These are phyloP conservation scores for Brachionus koreanus DNA, from an alignment of 1,140 invertebrate genomes.

Conservation along the genomic window DNA sequence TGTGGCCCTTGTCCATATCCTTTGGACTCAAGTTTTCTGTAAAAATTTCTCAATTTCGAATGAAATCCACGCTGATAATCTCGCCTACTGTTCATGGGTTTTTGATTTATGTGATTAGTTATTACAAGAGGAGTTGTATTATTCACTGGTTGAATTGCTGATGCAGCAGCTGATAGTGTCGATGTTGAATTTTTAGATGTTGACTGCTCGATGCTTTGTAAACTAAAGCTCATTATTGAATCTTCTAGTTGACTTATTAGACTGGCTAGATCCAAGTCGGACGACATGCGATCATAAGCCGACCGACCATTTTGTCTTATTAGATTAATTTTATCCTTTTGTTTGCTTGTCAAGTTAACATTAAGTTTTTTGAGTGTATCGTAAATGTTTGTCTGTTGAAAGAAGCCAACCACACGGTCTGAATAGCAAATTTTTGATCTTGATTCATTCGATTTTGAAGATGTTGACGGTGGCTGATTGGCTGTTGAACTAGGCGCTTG, in stretches of 20 bases:
- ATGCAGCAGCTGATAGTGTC: slow-evolving; percentile 61
- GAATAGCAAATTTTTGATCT: slow-evolving; percentile 56
- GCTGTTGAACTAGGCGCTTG: neutral
- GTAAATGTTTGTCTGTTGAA: slow-evolving; percentile 85
- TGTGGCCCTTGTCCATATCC: slow-evolving; percentile 91
- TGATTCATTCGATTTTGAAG: neutral
- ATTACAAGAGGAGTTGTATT: slow-evolving; percentile 19
- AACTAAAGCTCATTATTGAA: slow-evolving; percentile 16
- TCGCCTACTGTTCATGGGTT: slow-evolving; percentile 69
- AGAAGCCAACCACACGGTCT: slow-evolving; percentile 73
- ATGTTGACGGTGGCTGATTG: neutral
- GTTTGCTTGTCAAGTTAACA: slow-evolving; percentile 62
- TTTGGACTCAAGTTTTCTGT: slow-evolving; percentile 87
- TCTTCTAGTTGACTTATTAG: slow-evolving; percentile 66
- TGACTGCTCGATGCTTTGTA: neutral
- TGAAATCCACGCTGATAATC: slow-evolving; percentile 80
- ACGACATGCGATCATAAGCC: slow-evolving; percentile 81
- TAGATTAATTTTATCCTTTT: slow-evolving; percentile 81
- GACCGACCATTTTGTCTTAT: slow-evolving; percentile 74
- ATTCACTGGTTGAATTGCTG: neutral
- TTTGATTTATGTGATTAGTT: neutral
- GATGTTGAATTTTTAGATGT: slow-evolving; percentile 47
- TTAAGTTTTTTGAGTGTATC: slow-evolving; percentile 79
- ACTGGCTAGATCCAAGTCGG: slow-evolving; percentile 84
- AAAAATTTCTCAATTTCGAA: slow-evolving; percentile 88